Evolutionary conservation across 2,113 vertebrate species (phyloP), one percentile per base, ranked within the genome.

Genomic region (Puma concolor): DNA sequence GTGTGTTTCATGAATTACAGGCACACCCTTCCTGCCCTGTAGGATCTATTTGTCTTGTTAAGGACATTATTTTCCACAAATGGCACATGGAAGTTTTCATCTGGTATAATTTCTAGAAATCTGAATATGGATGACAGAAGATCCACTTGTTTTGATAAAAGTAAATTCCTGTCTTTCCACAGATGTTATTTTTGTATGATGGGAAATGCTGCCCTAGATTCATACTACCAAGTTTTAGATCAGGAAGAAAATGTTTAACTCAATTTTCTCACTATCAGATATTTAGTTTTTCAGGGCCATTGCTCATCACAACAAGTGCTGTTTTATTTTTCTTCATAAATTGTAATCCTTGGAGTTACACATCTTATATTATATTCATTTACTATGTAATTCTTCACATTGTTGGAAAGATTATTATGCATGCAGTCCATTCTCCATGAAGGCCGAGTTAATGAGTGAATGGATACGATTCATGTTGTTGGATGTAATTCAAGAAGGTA

Each of bases 121-220:
- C 82, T 94, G 21, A 89, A 93, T 52, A 69, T 10, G 31, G 52
- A 2, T 91, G 71, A 85, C 25, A 87, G 90, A 81, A 88, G 36
- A 38, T 84, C 72, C 86, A 16, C 71, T 91, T 95, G 79, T 96
- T 97, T 92, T 94, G 79, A 96, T 92, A 87, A 80, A 71, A 82
- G 33, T 86, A 94, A 82, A 93, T 48, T 63, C 33, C 31, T 91
- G 27, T 41, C 27, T 91, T 79, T 48, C 63, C 52, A 88, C 67
- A 95, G 85, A 76, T 60, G 50, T 67, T 57, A 4, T 74, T 86
- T 64, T 88, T 64, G 14, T 21, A 50, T 50, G 11, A 76, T 85
- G 29, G 29, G 21, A 77, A 94, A 86, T 85, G 95, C 66, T 97
- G 41, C 93, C 87, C 69, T 33, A 66, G 67, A 87, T 91, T 86